These are phyloP conservation scores for Ormyrus labotus DNA, from an alignment of 2,888 invertebrate species.

Conservation along the genomic window DNA sequence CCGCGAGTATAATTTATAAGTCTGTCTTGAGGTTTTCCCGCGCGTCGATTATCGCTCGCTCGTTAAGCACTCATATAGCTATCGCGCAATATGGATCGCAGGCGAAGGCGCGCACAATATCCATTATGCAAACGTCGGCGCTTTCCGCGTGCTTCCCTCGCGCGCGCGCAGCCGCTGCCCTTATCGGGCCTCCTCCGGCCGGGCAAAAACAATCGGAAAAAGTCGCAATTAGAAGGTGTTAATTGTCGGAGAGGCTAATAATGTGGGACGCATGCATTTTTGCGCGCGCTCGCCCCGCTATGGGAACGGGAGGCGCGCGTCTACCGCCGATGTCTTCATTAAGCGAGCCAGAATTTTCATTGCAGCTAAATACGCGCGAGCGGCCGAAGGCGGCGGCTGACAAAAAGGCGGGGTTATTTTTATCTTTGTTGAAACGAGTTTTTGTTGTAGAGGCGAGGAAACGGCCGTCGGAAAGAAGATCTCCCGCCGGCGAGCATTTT, in stretches of 20 bases:
- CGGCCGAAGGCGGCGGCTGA: neutral
- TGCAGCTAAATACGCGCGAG: constrained; percentile 6
- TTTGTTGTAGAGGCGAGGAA: too few relatives aligned
- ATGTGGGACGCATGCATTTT: neutral
- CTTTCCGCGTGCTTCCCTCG: constrained; percentile 14
- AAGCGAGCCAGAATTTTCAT: constrained; percentile 30
- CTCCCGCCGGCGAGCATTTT: neutral
- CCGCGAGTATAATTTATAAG: neutral
- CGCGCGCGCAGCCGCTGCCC: constrained; percentile 14
- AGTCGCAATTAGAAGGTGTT: constrained; percentile 47
- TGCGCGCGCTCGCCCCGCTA: neutral
- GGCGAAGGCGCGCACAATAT: constrained; percentile 18
- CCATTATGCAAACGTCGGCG: constrained; percentile 42
- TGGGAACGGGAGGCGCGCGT: neutral
- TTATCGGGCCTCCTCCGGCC: constrained; percentile 31
- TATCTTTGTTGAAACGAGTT: neutral
- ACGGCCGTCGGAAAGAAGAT: neutral
- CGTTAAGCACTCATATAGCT: constrained; percentile 39
- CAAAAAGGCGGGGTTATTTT: neutral
- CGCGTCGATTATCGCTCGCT: constrained; percentile 17
- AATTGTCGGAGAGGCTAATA: constrained; percentile 41
- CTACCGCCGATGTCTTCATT: constrained; percentile 31
- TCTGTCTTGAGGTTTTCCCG: neutral
- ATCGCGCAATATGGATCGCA: constrained; percentile 53
- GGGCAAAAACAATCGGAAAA: constrained; percentile 39